Conservation (phyloP, 2,797 vertebrate genomes). For the Microctenopoma lineatum region DNA sequence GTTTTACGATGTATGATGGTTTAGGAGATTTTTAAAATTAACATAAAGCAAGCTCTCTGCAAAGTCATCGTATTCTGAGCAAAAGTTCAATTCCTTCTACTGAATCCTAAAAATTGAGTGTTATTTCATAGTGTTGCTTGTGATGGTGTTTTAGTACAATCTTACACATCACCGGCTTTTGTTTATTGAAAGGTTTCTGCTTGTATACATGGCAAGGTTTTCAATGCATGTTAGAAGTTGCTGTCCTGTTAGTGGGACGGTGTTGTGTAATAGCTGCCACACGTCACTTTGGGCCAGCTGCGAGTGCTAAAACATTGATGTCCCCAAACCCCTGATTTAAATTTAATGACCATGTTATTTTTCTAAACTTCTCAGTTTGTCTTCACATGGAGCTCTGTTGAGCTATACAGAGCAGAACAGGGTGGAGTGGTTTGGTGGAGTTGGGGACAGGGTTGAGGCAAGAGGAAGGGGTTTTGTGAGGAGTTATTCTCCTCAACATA, state of each 20-base stretch:
- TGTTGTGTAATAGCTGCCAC: slow-evolving; percentile 72
- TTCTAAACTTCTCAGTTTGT: slow-evolving; percentile 62
- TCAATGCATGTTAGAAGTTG: slow-evolving; percentile 39
- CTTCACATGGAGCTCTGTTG: slow-evolving; percentile 39
- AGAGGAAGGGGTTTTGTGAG: neutral
- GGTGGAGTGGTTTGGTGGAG: slow-evolving; percentile 21
- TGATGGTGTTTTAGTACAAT: neutral
- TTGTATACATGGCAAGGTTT: slow-evolving; percentile 39
- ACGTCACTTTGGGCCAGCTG: slow-evolving; percentile 67
- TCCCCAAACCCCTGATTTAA: slow-evolving; percentile 55
- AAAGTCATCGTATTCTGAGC: neutral
- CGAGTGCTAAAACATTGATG: slow-evolving; percentile 77
- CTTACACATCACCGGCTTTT: slow-evolving; percentile 20
- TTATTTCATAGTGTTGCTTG: neutral
- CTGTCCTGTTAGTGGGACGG: slow-evolving; percentile 42
- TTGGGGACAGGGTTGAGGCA: neutral
- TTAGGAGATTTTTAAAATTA: neutral
- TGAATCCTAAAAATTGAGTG: neutral
- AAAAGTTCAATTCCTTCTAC: neutral
- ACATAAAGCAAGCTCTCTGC: neutral
- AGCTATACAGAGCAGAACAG: slow-evolving; percentile 23
- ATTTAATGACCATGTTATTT: slow-evolving; percentile 65
- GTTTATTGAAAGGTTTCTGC: slow-evolving; percentile 31
- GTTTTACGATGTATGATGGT: slow-evolving; percentile 1
- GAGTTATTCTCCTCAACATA: slow-evolving; percentile 34